These are phyloP conservation scores for Oenanthe melanoleuca DNA, from an alignment of 2,113 vertebrate genomes.

Conservation along the genomic window DNA sequence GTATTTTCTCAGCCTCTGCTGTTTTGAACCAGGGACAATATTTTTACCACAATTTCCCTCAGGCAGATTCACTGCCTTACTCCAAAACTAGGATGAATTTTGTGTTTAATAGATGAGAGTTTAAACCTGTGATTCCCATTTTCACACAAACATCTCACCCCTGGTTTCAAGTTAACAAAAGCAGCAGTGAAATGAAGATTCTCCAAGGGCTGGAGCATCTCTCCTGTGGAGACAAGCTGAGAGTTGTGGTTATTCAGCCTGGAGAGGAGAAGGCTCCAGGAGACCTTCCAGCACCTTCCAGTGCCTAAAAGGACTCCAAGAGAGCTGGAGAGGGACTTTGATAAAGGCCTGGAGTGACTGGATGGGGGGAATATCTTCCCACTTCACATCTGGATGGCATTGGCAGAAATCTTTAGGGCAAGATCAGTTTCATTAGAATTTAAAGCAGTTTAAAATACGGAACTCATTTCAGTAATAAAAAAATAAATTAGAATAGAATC, in stretches of 20 bases:
- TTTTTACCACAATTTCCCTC: not conserved
- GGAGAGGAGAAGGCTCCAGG: not conserved
- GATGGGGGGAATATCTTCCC: not conserved
- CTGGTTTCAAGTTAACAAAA: not conserved
- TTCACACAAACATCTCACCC: not conserved
- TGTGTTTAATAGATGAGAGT: not conserved
- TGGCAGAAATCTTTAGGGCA: not conserved
- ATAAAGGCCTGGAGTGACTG: not conserved
- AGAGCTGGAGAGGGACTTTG: not conserved
- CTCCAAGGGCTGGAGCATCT: not conserved
- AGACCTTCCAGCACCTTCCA: not conserved
- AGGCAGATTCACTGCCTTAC: not conserved
- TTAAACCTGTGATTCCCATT: not conserved
- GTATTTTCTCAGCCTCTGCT: not conserved
- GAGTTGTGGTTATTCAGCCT: not conserved
- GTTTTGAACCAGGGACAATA: not conserved
- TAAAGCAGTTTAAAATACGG: not conserved
- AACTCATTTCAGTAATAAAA: not conserved
- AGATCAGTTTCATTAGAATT: not conserved
- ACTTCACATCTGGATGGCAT: not conserved
- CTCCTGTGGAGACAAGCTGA: not conserved
- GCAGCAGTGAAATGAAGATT: not conserved
- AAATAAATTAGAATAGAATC: not conserved
- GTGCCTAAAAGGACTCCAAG: not conserved
- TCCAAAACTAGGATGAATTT: not conserved